Evolutionary conservation across 2,113 vertebrate species (phyloP).

Genomic region (Poeciliopsis prolifica): DNA sequence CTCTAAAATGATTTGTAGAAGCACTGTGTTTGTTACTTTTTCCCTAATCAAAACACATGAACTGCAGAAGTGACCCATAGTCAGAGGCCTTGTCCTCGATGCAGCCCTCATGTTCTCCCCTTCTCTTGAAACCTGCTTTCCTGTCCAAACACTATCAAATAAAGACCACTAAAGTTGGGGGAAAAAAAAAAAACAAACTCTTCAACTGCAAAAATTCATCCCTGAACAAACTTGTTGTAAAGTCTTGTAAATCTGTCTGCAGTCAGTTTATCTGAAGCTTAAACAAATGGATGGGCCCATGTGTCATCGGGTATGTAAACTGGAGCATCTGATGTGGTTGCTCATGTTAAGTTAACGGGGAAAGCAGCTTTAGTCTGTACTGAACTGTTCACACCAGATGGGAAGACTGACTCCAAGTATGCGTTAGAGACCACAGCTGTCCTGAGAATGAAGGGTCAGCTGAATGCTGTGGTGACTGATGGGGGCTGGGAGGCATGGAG

Average conservation of each 20-base stretch:
- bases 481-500: conserved; percentile 5
- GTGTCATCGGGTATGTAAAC: conserved; percentile 60
- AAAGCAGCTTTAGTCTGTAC: conserved; percentile 23
- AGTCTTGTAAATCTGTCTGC: conserved; percentile 38
- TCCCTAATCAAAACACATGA: neutral
- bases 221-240: conserved; percentile 3
- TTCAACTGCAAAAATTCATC: conserved; percentile 1
- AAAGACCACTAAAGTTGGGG: no score
- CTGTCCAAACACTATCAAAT: no score
- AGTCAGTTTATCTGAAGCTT: conserved; percentile 40
- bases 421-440: conserved; percentile 63
- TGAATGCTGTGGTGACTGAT: conserved; percentile 54
- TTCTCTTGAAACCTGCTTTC: no score
- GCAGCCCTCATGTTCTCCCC: no score
- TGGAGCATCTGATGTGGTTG: conserved; percentile 62
- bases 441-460: conserved; percentile 67
- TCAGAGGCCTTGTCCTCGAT: no score
- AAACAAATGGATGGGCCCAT: conserved; percentile 57
- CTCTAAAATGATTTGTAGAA: neutral
- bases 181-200: conserved; percentile 1
- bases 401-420: conserved; percentile 60
- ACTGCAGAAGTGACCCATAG: neutral
- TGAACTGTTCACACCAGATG: conserved; percentile 55
- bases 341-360: conserved; percentile 56
- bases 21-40: neutral